Conservation (phyloP, 2,888 invertebrate species). For the Tolmerus cingulatus region DNA sequence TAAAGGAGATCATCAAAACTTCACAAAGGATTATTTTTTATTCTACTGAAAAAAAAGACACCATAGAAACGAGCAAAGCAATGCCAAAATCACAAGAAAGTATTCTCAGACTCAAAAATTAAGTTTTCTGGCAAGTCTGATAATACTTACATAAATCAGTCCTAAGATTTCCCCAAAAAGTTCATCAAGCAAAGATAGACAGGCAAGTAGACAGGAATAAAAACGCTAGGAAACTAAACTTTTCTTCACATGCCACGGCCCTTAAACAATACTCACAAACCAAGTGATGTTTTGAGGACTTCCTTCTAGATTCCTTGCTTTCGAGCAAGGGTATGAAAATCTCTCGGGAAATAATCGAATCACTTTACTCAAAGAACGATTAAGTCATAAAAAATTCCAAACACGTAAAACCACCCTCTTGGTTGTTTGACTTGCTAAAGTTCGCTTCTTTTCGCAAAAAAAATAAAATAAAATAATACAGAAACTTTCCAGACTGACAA, state of each 20-base stretch:
- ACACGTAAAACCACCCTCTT: background rate
- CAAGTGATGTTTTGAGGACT: background rate
- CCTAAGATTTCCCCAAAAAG: background rate
- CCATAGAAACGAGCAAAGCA: no score
- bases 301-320: background rate
- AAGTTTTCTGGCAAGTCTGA: background rate
- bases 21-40: no score
- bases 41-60: no score
- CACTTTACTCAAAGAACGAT: background rate
- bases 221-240: background rate
- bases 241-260: background rate
- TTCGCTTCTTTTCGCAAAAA: background rate
- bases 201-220: background rate
- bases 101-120: background rate
- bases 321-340: background rate
- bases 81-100: background rate
- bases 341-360: background rate
- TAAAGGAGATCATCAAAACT: no score
- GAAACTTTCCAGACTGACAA: background rate
- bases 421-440: background rate
- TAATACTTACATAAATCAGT: background rate
- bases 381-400: background rate
- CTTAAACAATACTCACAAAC: background rate
- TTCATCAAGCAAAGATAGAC: background rate
- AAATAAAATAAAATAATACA: background rate